Conservation (phyloP, 2,888 invertebrate genomes). For the Listrodromus nycthemerus region DNA sequence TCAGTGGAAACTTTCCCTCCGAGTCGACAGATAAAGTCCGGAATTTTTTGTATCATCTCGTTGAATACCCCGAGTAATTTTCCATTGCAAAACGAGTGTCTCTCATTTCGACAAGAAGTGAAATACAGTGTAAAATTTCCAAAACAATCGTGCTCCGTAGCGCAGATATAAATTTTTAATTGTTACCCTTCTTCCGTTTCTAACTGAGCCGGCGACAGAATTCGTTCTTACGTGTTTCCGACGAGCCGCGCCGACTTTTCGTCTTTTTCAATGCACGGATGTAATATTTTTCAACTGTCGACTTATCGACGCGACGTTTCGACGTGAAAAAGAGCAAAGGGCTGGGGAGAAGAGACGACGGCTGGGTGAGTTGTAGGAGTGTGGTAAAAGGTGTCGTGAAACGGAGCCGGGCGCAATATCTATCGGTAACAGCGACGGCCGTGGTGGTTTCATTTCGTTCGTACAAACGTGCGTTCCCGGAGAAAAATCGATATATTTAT, state of each 20-base stretch:
- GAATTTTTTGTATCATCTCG: neutral
- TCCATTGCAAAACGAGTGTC: neutral
- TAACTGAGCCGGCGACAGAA: neutral
- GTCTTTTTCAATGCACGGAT: slow-evolving; percentile 42
- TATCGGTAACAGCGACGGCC: slow-evolving; percentile 54
- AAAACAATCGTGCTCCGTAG: neutral
- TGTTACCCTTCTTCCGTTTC: neutral
- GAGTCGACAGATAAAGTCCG: neutral
- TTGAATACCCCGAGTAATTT: neutral
- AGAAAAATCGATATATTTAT: neutral
- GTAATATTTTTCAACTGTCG: slow-evolving; percentile 64
- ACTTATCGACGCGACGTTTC: slow-evolving; percentile 52
- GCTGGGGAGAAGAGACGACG: neutral
- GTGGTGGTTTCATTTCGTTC: slow-evolving; percentile 49
- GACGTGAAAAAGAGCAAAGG: slow-evolving; percentile 2
- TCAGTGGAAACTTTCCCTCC: neutral
- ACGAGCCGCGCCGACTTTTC: slow-evolving; percentile 18
- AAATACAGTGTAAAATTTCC: neutral
- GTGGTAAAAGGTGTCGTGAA: slow-evolving; percentile 61
- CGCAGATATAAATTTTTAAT: neutral
- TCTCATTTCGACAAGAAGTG: neutral
- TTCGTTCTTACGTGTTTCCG: slow-evolving; percentile 1
- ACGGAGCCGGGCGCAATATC: slow-evolving; percentile 61
- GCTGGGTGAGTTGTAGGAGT: slow-evolving; percentile 21
- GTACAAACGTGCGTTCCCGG: neutral